Conservation (phyloP, 2,888 invertebrate species). For the Pachydiplax longipennis region DNA sequence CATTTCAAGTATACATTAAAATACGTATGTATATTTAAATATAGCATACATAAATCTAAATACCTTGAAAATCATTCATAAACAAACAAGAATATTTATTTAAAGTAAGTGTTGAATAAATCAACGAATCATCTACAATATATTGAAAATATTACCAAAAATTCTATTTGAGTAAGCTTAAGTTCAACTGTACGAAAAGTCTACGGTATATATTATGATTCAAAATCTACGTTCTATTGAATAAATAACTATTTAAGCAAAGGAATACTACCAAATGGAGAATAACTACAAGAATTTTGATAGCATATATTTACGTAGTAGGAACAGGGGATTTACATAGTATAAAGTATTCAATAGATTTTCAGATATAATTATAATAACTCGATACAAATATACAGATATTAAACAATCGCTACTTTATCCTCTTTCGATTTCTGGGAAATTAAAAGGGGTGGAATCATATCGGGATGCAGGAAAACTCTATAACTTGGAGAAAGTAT, state of each 20-base stretch:
- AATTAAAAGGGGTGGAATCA: too few species aligned
- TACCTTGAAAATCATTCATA: neutral
- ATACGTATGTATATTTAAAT: neutral
- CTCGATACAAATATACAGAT: too few species aligned
- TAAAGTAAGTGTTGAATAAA: neutral
- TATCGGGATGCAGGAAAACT: too few species aligned
- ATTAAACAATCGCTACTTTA: too few species aligned
- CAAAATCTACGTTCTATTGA: neutral
- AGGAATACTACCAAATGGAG: slow-evolving; percentile 6
- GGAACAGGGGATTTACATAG: neutral
- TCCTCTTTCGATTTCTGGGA: too few species aligned
- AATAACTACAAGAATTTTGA: neutral
- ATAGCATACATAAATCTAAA: neutral
- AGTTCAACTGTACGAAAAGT: neutral
- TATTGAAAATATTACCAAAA: slow-evolving; percentile 2
- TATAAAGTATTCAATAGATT: neutral
- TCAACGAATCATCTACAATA: slow-evolving; percentile 4
- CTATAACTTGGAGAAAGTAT: too few species aligned
- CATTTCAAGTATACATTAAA: too few species aligned
- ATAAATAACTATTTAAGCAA: slow-evolving; percentile 6
- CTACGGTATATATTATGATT: slow-evolving; percentile 6
- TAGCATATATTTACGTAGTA: neutral
- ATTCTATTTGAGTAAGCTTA: slow-evolving; percentile 27
- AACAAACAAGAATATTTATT: neutral
- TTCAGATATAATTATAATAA: too few species aligned